Percentiles rank a stretch among this genome's conserved stretches.
Conservation (phyloP, 2,888 invertebrate species). For the Caradrina clavipalpis region DNA sequence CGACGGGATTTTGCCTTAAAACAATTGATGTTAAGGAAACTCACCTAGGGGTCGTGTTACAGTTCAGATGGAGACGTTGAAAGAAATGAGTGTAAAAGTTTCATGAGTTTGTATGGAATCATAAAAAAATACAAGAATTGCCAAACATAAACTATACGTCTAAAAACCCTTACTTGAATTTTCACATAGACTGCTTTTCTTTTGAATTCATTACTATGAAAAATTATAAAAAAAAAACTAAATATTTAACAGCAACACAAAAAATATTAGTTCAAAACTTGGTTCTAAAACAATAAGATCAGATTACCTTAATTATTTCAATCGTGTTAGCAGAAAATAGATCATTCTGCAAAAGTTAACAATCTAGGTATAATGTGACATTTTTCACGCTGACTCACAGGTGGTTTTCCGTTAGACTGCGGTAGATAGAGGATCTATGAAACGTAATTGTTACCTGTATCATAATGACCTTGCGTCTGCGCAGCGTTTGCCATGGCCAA, state of each 20-base stretch:
- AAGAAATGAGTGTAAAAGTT: conserved; percentile 14
- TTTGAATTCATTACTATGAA: background rate
- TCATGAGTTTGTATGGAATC: conserved; percentile 2
- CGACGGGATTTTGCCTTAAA: conserved; percentile 45
- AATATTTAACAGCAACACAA: background rate
- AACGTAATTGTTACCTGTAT: conserved; percentile 41
- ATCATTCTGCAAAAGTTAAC: conserved; percentile 19
- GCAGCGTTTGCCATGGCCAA: conserved; percentile 53
- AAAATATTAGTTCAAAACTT: background rate
- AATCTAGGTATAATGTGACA: conserved; percentile 16
- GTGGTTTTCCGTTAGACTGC: conserved; percentile 34
- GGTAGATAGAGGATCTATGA: conserved; percentile 47
- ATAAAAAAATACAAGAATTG: conserved; percentile 4
- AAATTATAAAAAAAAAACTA: background rate
- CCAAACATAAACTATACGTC: background rate
- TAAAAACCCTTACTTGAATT: background rate
- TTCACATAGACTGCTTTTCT: background rate
- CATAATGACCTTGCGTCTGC: conserved; percentile 50
- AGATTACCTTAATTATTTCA: background rate
- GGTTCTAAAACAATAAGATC: background rate
- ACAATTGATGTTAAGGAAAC: conserved; percentile 44
- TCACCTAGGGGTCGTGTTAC: conserved; percentile 41
- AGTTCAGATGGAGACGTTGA: conserved; percentile 25
- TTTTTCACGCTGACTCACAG: conserved; percentile 48
- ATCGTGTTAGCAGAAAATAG: conserved; percentile 8